Conservation (phyloP, 2,113 vertebrate genomes). For the Tympanuchus pallidicinctus region DNA sequence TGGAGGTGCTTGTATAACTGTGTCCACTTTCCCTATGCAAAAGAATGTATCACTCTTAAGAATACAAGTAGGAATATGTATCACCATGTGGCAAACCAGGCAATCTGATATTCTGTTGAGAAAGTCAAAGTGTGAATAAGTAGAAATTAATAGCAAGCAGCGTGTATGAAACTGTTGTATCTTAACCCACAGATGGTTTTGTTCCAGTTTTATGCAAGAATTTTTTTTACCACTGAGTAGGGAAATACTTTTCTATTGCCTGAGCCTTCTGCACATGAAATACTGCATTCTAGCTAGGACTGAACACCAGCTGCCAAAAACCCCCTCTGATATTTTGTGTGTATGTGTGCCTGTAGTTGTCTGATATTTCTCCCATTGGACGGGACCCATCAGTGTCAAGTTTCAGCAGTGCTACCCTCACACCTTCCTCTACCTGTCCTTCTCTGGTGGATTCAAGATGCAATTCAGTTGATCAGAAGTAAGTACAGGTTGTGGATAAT, state of each 20-base stretch:
- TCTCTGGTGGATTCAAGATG: slow-evolving; percentile 93
- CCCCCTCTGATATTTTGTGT: rapidly evolving
- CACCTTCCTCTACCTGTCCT: slow-evolving; percentile 98
- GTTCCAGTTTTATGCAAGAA: not conserved
- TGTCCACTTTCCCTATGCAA: not conserved
- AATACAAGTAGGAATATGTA: not conserved
- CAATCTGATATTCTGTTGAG: not conserved
- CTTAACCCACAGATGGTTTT: not conserved
- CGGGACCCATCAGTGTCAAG: slow-evolving; percentile 94
- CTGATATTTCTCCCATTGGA: slow-evolving; percentile 93
- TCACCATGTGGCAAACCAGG: not conserved
- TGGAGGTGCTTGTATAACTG: not conserved
- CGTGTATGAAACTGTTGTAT: not conserved
- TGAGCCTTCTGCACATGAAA: not conserved
- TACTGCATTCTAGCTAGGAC: not conserved
- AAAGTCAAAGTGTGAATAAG: not conserved
- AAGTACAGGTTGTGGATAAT: slow-evolving; percentile 31
- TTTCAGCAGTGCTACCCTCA: slow-evolving; percentile 97
- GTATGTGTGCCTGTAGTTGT: slow-evolving; percentile 79
- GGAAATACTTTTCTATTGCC: not conserved
- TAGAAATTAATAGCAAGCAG: not conserved
- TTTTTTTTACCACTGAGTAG: not conserved
- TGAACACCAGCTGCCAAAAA: rapidly evolving
- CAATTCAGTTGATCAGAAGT: slow-evolving; percentile 93
- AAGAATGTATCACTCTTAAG: not conserved